Base-by-base conservation (phyloP, 2,888 invertebrate species). In the Megalurothrips usitatus region DNA sequence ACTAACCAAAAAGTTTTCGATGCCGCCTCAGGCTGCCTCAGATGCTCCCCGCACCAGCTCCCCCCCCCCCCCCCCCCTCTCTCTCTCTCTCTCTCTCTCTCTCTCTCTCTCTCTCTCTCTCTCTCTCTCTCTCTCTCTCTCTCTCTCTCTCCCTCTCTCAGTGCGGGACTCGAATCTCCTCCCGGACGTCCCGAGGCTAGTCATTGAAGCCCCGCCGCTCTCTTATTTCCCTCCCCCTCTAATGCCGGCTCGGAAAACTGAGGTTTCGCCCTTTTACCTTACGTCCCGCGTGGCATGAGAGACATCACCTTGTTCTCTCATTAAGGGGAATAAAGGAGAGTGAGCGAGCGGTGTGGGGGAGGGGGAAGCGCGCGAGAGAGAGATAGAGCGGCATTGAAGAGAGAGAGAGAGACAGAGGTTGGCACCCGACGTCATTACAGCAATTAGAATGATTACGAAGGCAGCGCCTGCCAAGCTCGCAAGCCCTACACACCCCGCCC, bases 301-400 rank as follows among this genome's bases (percentile, higher is more conserved):
- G 23, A 68, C 68, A 68, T 23, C 68, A 68, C 68, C 23, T 68
- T 68, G 68, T 68, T 68, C 68, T 23, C 68, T 68, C 68, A 68
- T 68, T 68, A 68, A 68, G 23, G 68, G 68, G 68, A 68, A 68
- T 68, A 68, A 68, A 23, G 23, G 68, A 11, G 23, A 11, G 68
- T 17, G 23, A 1, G 11, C n/a, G 68, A 8, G 68, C 1, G 23
- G 68, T n/a, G 68, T 8, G 68, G 23, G 68, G 68, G 52, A 52
- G 10, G 10, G 52, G 10, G 52, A 52, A 52, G 52, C 1, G 10
- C 12, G 10, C 1, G 52, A 52, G 52, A 52, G 52, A 19, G 52
- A 52, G 52, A 52, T 3, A 52, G 52, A 52, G 52, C n/a, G n/a
- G n/a, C n/a, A n/a, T n/a, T n/a, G n/a, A n/a, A 52, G 52, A 52